Base-by-base conservation (phyloP, 2,113 vertebrate species). In the Colistium nudipinnis region DNA sequence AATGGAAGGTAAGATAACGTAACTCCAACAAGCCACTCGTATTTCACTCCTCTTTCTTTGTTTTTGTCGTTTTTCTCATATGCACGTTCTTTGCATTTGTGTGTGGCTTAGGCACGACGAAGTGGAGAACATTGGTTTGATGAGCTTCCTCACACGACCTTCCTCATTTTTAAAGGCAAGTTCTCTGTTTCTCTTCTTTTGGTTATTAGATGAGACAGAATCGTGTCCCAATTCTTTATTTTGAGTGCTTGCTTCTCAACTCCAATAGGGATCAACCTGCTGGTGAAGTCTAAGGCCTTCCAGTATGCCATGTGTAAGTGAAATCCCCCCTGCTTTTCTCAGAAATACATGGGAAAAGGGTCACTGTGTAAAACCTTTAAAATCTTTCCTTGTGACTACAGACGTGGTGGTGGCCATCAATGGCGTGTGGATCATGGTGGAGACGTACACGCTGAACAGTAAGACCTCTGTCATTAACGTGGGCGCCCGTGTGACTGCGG, bases 291-390 rank as follows among this genome's bases (percentile, higher is more conserved):
- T 61, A 96, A 87, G 24, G 92, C 90, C 73, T 99, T 98, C 90
- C 96, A 98, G 47, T 98, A 98, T 82, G 76, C 92, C 52, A 98
- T 99, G 95, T 98, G 98, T 99, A 92, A 98, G 97, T 97, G 28
- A 19, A 2, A 70, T 30, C 31, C 20, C 45, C 20, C 44, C 39
- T 39, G 41, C 39, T 43, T 24, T 28, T 12, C 22, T 30, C 10
- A 7, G 14, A 54, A 9, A 54, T 16, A 3, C 5, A 0, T 24
- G 52, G 30, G 14, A 12, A 49, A 65, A 65, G 4, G 22, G 16
- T 27, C 1, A 44, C 7, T n/a, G 64, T 11, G 14, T 54, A 38
- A 64, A 57, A 13, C 1, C 14, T 45, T 53, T 2, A 20, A n/a
- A n/a, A 55, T 10, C 2, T 45, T 36, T 30, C n/a, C 12, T 61